phyloP scores from a whole-genome alignment of 2,113 vertebrate species.

The Megaleporinus macrocephalus region DNA sequence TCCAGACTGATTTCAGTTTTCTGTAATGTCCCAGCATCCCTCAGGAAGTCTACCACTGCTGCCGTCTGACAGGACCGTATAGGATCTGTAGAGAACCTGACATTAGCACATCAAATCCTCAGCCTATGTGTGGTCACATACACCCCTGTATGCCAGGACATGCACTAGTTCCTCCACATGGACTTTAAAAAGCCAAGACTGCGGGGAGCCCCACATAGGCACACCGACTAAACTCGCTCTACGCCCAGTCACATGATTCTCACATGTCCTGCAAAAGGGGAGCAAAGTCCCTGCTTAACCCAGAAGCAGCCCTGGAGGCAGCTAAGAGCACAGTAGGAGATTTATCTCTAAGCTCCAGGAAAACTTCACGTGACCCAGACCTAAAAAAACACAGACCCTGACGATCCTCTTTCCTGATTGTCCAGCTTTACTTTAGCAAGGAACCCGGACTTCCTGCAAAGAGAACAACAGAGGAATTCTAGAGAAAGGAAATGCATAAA shows the following conservation, averaged over 20 bases:
- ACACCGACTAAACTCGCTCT: constrained; percentile 1
- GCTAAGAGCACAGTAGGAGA: not conserved
- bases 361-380: constrained; percentile 30
- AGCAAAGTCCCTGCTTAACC: constrained; percentile 34
- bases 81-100: not conserved
- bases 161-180: not conserved
- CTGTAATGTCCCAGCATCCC: not conserved
- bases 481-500: constrained; percentile 41
- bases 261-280: constrained; percentile 27
- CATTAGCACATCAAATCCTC: not conserved
- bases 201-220: not conserved
- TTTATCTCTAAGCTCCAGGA: constrained; percentile 19
- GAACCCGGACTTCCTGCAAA: constrained; percentile 27
- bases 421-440: constrained; percentile 4
- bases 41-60: not conserved
- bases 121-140: not conserved
- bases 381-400: constrained; percentile 10
- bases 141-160: not conserved
- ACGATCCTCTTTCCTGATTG: not conserved
- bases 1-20: not conserved
- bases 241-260: constrained; percentile 51
- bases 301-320: not conserved
- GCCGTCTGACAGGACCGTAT: not conserved
- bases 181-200: not conserved
- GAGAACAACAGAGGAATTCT: constrained; percentile 11